Evolutionary conservation across 2,888 invertebrate genomes (phyloP).

Genomic region (Drosophila borborema): DNA sequence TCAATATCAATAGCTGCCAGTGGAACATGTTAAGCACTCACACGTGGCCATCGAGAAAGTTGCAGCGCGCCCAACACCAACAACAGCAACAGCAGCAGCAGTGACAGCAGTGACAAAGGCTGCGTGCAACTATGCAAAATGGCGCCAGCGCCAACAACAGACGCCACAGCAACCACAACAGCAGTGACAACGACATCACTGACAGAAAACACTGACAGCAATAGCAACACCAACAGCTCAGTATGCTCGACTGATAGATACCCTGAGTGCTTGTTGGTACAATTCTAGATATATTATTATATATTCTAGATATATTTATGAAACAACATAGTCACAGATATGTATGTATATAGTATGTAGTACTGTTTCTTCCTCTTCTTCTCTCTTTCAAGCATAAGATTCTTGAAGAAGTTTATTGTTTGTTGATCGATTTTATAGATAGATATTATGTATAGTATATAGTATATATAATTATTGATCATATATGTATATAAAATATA

Average conservation of each 20-base stretch:
- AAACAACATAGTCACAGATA: too few species aligned
- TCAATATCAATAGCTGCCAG: slow-evolving; percentile 17
- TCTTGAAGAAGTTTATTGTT: too few species aligned
- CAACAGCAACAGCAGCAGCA: not conserved
- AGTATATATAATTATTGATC: too few species aligned
- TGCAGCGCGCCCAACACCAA: slow-evolving; percentile 16
- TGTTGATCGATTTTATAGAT: too few species aligned
- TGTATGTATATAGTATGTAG: too few species aligned
- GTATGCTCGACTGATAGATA: not conserved
- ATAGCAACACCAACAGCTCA: not conserved
- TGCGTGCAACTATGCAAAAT: slow-evolving; percentile 75
- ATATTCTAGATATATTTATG: too few species aligned
- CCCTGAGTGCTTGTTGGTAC: not conserved
- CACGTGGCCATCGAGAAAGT: slow-evolving; percentile 50
- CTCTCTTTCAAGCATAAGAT: too few species aligned
- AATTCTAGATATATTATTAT: too few species aligned
- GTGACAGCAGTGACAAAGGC: slow-evolving; percentile 27
- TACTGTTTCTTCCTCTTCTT: too few species aligned
- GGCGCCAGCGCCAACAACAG: slow-evolving; percentile 46
- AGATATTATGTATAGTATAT: too few species aligned
- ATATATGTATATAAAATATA: too few species aligned
- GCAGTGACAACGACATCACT: slow-evolving; percentile 5
- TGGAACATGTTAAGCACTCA: slow-evolving; percentile 17
- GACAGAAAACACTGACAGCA: slow-evolving; percentile 23
- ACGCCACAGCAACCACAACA: slow-evolving; percentile 19